These are phyloP conservation scores for Mesocentrotus franciscanus DNA, from an alignment of 53 echinoderm and acorn worm species.

Conservation along the genomic window DNA sequence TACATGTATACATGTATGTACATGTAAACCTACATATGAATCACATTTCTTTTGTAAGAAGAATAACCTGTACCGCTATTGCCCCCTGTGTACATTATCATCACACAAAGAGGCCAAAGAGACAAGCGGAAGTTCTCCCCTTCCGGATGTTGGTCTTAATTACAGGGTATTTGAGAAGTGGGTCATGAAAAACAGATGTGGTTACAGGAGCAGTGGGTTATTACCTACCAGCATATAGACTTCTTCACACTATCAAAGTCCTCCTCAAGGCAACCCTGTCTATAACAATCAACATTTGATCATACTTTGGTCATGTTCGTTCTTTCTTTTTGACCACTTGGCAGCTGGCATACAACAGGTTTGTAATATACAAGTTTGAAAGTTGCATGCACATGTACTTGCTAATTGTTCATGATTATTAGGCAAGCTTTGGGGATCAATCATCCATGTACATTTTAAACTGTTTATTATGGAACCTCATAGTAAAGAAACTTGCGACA, in stretches of 20 bases:
- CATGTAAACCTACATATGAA: not conserved
- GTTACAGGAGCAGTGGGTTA: not conserved
- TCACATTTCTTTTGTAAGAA: not conserved
- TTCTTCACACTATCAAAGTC: not conserved
- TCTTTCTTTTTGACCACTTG: not conserved
- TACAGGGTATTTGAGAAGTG: slow-evolving; percentile 36
- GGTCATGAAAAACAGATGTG: not conserved
- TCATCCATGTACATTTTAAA: too few relatives aligned
- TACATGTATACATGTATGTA: too few relatives aligned
- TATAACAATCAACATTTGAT: not conserved
- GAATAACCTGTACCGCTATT: not conserved
- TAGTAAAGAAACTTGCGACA: too few relatives aligned
- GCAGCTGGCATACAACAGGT: not conserved
- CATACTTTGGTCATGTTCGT: not conserved
- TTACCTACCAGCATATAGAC: slow-evolving; percentile 17
- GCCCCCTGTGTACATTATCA: not conserved
- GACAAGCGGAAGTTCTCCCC: not conserved
- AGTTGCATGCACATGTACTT: too few relatives aligned
- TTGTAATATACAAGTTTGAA: not conserved
- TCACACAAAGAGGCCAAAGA: not conserved
- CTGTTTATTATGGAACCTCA: too few relatives aligned
- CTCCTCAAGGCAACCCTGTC: not conserved
- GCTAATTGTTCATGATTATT: not conserved
- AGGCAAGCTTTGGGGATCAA: not conserved
- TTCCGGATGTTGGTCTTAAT: slow-evolving; percentile 32